Conservation (phyloP, 2,113 vertebrate species). For the Sula dactylatra region DNA sequence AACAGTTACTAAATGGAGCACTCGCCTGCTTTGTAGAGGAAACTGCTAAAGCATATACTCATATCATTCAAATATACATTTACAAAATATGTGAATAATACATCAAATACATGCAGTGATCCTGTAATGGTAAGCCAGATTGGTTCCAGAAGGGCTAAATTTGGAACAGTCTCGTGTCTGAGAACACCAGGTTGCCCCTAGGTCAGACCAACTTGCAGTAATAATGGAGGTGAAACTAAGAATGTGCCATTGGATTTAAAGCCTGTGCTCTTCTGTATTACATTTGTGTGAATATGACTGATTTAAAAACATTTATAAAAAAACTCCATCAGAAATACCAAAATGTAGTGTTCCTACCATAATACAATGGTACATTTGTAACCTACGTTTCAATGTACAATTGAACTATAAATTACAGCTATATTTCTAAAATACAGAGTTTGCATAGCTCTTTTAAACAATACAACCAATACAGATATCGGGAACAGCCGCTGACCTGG, state of each 20-base stretch:
- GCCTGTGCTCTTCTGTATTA: neutral
- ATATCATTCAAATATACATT: neutral
- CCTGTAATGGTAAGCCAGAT: neutral
- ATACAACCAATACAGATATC: neutral
- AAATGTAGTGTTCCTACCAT: neutral
- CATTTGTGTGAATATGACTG: neutral
- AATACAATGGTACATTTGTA: too few species aligned
- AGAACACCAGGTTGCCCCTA: neutral
- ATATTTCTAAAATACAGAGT: neutral
- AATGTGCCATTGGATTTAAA: neutral
- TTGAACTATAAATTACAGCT: neutral
- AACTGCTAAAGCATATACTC: neutral
- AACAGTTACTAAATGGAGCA: neutral
- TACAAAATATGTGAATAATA: neutral
- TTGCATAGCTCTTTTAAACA: neutral
- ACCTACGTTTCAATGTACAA: too few species aligned
- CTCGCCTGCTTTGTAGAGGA: neutral
- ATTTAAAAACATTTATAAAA: neutral
- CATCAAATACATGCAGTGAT: neutral
- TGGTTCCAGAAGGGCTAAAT: neutral
- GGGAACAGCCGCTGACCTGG: neutral
- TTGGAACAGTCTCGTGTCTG: neutral
- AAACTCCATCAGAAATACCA: neutral
- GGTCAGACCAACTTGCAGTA: neutral
- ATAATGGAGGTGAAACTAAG: neutral